Conservation (phyloP, 2,888 invertebrate species). For the Tetranychus piercei region DNA sequence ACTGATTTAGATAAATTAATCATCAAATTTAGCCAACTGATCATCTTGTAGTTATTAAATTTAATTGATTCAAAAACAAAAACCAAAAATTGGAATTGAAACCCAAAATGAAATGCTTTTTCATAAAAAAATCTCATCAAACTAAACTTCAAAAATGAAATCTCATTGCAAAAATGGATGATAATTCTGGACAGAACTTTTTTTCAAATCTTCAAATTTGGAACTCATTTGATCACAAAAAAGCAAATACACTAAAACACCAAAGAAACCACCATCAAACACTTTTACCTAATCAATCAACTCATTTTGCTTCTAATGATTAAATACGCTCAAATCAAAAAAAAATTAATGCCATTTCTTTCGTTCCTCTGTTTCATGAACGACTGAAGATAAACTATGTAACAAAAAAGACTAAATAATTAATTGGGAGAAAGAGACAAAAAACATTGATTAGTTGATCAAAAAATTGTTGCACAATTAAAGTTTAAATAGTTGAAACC, state of each 20-base stretch:
- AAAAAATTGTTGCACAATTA: slow-evolving; percentile 1
- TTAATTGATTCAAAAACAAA: not conserved
- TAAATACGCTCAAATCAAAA: slow-evolving; percentile 1
- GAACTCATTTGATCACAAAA: not conserved
- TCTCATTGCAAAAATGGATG: not conserved
- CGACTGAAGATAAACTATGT: not conserved
- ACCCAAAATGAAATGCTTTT: too few relatives aligned
- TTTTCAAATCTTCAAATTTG: not conserved
- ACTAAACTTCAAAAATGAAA: not conserved
- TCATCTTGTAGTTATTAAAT: not conserved
- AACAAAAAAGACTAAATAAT: not conserved
- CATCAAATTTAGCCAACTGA: not conserved
- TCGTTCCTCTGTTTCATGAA: not conserved
- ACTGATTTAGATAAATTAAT: not conserved
- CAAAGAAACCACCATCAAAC: not conserved
- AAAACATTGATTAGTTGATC: not conserved
- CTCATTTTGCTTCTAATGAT: not conserved
- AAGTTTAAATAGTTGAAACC: not conserved
- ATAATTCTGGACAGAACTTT: not conserved
- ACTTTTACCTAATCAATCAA: not conserved
- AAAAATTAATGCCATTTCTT: not conserved
- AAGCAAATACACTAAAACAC: not conserved
- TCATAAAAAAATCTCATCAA: not conserved
- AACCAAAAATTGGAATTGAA: too few relatives aligned
- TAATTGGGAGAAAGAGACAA: not conserved